Percentiles rank a stretch among this genome's conserved stretches.
These are phyloP conservation scores for Erebia palarica DNA, from an alignment of 2,888 invertebrate genomes.

Conservation along the genomic window DNA sequence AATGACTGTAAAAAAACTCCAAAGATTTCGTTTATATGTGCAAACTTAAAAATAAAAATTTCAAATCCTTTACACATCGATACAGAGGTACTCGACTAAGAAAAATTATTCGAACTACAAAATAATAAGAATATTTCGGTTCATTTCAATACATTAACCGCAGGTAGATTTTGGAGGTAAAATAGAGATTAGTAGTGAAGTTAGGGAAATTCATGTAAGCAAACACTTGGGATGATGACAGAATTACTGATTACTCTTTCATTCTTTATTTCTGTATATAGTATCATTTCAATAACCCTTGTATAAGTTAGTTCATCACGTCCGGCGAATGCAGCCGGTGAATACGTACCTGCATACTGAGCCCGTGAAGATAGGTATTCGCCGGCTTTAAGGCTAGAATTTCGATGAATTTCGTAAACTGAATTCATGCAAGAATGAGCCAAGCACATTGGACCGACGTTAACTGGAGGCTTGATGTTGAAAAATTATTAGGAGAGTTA, in stretches of 20 bases:
- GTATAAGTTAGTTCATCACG: too few species aligned
- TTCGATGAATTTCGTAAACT: too few species aligned
- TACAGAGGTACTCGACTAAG: constrained; percentile 10
- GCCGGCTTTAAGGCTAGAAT: too few species aligned
- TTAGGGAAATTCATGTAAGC: background rate
- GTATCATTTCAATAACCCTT: background rate
- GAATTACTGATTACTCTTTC: background rate
- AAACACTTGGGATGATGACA: background rate
- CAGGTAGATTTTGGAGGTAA: background rate
- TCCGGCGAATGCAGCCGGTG: too few species aligned
- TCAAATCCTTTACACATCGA: constrained; percentile 29
- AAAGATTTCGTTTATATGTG: constrained; percentile 18
- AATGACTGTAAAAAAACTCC: constrained; percentile 15
- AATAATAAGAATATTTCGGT: background rate
- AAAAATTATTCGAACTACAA: constrained; percentile 16
- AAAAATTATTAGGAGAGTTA: background rate
- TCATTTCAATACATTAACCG: constrained; percentile 3
- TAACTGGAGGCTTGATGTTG: too few species aligned
- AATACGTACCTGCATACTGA: too few species aligned
- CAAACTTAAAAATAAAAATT: constrained; percentile 24
- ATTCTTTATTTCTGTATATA: background rate
- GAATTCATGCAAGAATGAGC: too few species aligned
- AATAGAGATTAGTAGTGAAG: background rate
- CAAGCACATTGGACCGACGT: too few species aligned
- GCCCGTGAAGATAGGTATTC: too few species aligned